These are phyloP conservation scores for Thalassophryne amazonica DNA, from an alignment of 2,797 vertebrate genomes.

Conservation along the genomic window DNA sequence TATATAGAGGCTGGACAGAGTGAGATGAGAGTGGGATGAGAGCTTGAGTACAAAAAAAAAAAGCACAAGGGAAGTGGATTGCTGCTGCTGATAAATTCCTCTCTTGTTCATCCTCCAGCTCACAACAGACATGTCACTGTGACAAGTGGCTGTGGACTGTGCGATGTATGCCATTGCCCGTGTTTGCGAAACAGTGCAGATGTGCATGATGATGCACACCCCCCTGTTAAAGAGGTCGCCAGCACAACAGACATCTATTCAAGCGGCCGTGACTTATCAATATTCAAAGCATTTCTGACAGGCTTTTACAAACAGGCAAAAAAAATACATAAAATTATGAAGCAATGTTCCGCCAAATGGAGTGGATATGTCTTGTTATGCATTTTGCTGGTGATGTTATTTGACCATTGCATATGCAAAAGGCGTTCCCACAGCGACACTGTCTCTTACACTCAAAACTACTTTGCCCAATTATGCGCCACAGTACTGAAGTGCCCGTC, in stretches of 20 bases:
- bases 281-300: conserved; percentile 31
- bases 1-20: conserved; percentile 52
- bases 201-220: conserved; percentile 37
- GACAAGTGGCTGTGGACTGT: conserved; percentile 22
- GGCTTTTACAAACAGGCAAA: conserved; percentile 31
- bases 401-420: conserved; percentile 29
- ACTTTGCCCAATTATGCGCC: conserved; percentile 43
- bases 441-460: conserved; percentile 27
- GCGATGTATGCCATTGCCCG: conserved; percentile 13
- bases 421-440: conserved; percentile 45
- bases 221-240: conserved; percentile 27
- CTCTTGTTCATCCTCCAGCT: background rate
- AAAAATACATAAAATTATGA: conserved; percentile 32
- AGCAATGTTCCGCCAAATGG: conserved; percentile 40
- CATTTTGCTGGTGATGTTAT: conserved; percentile 33
- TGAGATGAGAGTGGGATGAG: conserved; percentile 51
- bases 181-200: conserved; percentile 17
- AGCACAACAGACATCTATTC: conserved; percentile 12
- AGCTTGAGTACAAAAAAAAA: conserved; percentile 38
- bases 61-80: conserved; percentile 40
- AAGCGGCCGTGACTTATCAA: conserved; percentile 31
- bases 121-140: conserved; percentile 13
- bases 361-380: conserved; percentile 36
- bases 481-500: conserved; percentile 1
- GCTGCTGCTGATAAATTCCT: conserved; percentile 52